Percentiles rank a stretch among this genome's conserved stretches.
Evolutionary conservation across 2,888 invertebrate species (phyloP).

Genomic region (Tanypteryx hageni): DNA sequence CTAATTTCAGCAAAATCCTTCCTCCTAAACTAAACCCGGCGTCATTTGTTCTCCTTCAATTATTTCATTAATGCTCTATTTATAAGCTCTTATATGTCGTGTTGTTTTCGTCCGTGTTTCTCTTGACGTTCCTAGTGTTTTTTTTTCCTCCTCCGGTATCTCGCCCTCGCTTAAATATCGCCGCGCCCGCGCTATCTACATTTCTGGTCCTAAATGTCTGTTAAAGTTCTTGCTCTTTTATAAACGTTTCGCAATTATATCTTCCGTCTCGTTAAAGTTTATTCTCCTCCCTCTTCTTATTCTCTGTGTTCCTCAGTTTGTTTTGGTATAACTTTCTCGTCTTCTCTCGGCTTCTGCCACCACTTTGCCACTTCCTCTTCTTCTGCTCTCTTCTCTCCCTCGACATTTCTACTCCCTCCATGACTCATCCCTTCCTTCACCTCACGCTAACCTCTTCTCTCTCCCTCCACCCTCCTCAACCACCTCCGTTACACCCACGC

Average conservation of each 20-base stretch:
- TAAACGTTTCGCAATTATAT: not conserved
- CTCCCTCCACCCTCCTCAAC: not conserved
- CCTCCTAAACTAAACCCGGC: no score
- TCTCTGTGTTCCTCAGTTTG: not conserved
- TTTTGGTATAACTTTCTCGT: not conserved
- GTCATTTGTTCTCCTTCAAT: no score
- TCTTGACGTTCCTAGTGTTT: no score
- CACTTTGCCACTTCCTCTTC: not conserved
- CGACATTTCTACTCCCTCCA: not conserved
- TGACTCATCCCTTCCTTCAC: not conserved
- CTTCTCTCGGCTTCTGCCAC: not conserved
- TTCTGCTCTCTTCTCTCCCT: not conserved
- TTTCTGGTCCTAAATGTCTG: not conserved
- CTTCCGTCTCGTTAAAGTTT: not conserved
- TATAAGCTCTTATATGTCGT: no score
- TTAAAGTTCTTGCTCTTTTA: not conserved
- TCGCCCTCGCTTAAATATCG: no score
- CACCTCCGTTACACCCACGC: not conserved
- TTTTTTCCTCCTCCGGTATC: no score
- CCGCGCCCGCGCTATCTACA: no score
- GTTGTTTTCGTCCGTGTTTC: no score
- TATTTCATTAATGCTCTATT: no score
- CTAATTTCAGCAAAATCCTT: no score
- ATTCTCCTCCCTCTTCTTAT: no score
- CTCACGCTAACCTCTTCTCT: not conserved